Conservation (phyloP, 2,888 invertebrate genomes). For the Cantharis lateralis region DNA sequence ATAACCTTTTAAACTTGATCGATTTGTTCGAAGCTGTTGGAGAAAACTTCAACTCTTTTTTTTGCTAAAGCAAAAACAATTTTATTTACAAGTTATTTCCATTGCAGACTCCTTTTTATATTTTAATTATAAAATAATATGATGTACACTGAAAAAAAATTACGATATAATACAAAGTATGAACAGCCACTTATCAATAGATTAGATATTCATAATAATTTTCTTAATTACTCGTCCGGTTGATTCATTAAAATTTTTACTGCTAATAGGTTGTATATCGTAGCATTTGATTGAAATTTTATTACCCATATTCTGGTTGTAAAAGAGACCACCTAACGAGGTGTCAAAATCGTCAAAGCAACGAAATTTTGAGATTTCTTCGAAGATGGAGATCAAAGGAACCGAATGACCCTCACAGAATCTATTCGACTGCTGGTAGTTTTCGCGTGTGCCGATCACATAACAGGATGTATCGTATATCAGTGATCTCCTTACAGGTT, state of each 20-base stretch:
- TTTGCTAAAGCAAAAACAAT: too few relatives aligned
- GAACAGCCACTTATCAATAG: not conserved
- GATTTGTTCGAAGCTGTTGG: too few relatives aligned
- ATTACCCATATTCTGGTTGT: not conserved
- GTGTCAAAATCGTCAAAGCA: constrained; percentile 26
- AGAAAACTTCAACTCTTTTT: too few relatives aligned
- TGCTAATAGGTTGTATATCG: not conserved
- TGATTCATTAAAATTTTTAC: not conserved
- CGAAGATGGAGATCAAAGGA: constrained; percentile 28
- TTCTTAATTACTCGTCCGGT: not conserved
- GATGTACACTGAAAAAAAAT: not conserved
- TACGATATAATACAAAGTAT: not conserved
- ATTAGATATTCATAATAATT: not conserved
- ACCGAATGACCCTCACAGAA: constrained; percentile 24
- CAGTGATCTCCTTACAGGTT: constrained; percentile 28
- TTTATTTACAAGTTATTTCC: too few relatives aligned
- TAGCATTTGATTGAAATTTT: not conserved
- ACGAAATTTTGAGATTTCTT: constrained; percentile 23
- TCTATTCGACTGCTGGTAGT: constrained; percentile 30
- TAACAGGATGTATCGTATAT: constrained; percentile 37
- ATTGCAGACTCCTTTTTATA: too few relatives aligned
- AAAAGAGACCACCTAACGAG: constrained; percentile 16
- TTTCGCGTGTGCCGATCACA: constrained; percentile 30
- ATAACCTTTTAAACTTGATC: too few relatives aligned
- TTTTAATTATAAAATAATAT: too few relatives aligned